Evolutionary conservation across 2,797 vertebrate species (phyloP).

Genomic region (Thalassophryne amazonica): DNA sequence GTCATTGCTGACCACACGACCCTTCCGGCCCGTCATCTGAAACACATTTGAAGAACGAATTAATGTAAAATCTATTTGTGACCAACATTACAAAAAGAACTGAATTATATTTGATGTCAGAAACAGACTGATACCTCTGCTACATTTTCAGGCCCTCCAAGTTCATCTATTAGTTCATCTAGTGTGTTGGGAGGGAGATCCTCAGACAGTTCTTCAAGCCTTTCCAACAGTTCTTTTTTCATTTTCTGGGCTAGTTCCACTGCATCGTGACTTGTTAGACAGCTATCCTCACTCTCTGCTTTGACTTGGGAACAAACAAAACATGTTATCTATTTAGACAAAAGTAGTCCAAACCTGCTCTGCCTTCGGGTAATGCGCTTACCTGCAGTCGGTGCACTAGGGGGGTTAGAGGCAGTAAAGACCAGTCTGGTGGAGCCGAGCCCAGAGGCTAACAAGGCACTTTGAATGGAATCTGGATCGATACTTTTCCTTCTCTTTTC

Average conservation of each 20-base stretch:
- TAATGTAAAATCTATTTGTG: too few species aligned
- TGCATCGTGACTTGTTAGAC: conserved; percentile 92
- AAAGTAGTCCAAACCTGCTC: not conserved
- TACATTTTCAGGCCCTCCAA: conserved; percentile 96
- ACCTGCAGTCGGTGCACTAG: conserved; percentile 65
- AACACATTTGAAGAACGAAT: not conserved
- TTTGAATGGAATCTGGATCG: conserved; percentile 98
- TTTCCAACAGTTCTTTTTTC: conserved; percentile 91
- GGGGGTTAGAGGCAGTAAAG: conserved; percentile 83
- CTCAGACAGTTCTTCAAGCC: conserved; percentile 89
- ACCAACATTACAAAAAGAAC: too few species aligned
- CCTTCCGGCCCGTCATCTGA: conserved; percentile 98
- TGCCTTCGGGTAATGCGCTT: not conserved
- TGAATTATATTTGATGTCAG: not conserved
- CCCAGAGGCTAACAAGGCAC: conserved; percentile 98
- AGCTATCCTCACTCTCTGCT: conserved; percentile 77
- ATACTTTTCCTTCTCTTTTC: conserved; percentile 91
- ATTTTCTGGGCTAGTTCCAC: conserved; percentile 96
- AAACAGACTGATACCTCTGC: conserved; percentile 83
- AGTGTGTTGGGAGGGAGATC: conserved; percentile 94
- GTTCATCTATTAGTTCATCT: conserved; percentile 96
- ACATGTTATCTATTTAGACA: not conserved
- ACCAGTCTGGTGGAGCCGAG: conserved; percentile 91
- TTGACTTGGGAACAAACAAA: conserved; percentile 54
- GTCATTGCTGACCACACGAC: conserved; percentile 94